Base-by-base conservation (phyloP, 2,888 invertebrate genomes). In the Oscheius sp. region DNA sequence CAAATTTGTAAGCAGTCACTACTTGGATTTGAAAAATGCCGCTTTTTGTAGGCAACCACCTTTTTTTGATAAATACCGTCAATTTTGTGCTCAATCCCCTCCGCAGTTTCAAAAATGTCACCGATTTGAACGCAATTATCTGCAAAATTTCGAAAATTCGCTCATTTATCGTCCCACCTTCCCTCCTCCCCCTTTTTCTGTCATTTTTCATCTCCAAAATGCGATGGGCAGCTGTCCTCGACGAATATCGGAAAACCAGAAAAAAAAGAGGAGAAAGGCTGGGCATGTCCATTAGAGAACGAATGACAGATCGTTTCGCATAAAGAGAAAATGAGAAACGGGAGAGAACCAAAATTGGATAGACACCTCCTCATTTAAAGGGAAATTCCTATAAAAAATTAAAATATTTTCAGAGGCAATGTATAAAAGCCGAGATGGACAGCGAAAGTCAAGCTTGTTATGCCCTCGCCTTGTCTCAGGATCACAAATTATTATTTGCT, bases 401-500 rank as follows among this genome's bases (percentile, higher is more conserved):
- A 18, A 7, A 16, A 23, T n/a, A n/a, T 23, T 75, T 84, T 49
- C 69, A 85, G 74, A 78, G 78, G 16, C 74, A 82, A 59, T 76
- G 74, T 72, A 95, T 96, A 88, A 94, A 95, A 89, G 95, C 95
- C 13, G 96, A 96, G 90, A 92, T 97, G 79, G 95, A 95, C 9
- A 95, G 95, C 0, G 94, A 93, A 72, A 80, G 96, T 1, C 96
- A 96, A 1, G 96, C 96, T 0, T 97, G 96, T 90, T 97, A 97
- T 89, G 96, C 96, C n/a, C 92, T 97, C 16, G 96, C 96, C 72
- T 95, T 97, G 86, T 94, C 94, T 86, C 95, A 95, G 0, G 96
- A 97, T 89, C 94, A 95, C 49, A 96, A 96, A 91, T 94, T 95
- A 76, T 96, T 96, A 92, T 97, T 96, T 91, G 95, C 95, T 88